Evolutionary conservation across 2,797 vertebrate genomes (phyloP).

Genomic region (Champsocephalus gunnari): DNA sequence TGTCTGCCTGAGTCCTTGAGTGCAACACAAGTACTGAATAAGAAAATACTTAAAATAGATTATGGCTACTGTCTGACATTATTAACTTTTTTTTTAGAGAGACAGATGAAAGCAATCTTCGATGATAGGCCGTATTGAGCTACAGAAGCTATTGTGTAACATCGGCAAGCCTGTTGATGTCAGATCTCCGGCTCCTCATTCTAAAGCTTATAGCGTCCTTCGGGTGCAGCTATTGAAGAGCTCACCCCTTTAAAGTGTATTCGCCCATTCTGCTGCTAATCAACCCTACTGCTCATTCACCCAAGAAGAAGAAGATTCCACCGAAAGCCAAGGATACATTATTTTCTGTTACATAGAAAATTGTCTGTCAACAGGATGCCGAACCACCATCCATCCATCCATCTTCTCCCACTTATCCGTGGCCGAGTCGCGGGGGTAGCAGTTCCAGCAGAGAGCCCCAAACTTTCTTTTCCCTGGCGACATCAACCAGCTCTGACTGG

Average conservation of each 20-base stretch:
- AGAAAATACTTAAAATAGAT: not conserved
- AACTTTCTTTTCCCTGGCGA: too few species aligned
- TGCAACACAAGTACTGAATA: not conserved
- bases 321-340: constrained; percentile 15
- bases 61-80: not conserved
- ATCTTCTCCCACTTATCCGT: too few species aligned
- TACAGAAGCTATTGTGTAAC: not conserved
- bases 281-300: constrained; percentile 19
- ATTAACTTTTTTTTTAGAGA: not conserved
- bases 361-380: constrained; percentile 31
- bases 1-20: too few species aligned
- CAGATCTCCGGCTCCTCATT: not conserved
- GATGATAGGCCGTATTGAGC: not conserved
- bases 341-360: constrained; percentile 31
- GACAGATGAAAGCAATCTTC: not conserved
- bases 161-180: not conserved
- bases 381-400: not conserved
- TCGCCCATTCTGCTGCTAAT: constrained; percentile 10
- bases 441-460: too few species aligned
- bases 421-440: too few species aligned
- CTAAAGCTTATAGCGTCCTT: not conserved
- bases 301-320: constrained; percentile 7
- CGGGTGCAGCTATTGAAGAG: not conserved
- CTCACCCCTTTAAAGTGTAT: not conserved
- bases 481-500: too few species aligned